phyloP scores from a whole-genome alignment of 2,888 invertebrate species.

The Trichogramma evanescens region DNA sequence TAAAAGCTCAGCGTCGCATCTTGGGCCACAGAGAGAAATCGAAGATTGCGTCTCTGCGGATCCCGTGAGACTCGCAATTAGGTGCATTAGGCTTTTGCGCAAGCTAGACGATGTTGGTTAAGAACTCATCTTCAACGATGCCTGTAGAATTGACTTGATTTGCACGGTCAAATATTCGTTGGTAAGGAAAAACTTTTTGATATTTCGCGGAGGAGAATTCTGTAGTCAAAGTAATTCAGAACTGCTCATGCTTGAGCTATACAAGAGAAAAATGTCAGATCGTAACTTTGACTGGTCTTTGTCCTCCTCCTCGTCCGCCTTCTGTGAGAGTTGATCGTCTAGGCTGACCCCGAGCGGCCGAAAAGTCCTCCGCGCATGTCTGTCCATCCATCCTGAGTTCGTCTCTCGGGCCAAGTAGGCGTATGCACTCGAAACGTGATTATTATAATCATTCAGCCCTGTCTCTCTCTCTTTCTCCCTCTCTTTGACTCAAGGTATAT shows the following conservation, averaged over 20 bases:
- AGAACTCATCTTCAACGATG: too few species aligned
- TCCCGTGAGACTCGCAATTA: constrained; percentile 22
- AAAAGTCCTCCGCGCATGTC: constrained; percentile 28
- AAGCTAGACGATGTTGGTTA: constrained; percentile 3
- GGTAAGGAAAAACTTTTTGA: too few species aligned
- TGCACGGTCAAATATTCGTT: too few species aligned
- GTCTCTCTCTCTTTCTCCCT: background rate
- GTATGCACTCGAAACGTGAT: constrained; percentile 39
- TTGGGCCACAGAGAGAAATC: background rate
- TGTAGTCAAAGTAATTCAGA: too few species aligned
- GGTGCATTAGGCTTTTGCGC: constrained; percentile 25
- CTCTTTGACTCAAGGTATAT: background rate
- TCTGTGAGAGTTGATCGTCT: background rate
- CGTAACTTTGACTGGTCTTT: constrained; percentile 18
- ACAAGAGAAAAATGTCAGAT: background rate
- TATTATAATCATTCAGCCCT: constrained; percentile 44
- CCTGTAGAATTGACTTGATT: too few species aligned
- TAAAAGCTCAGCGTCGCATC: background rate
- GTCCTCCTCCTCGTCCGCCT: too few species aligned
- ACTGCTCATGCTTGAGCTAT: too few species aligned
- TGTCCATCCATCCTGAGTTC: constrained; percentile 29
- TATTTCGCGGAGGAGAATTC: too few species aligned
- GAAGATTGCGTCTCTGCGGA: background rate
- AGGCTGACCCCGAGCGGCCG: constrained; percentile 15
- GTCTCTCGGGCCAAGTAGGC: constrained; percentile 32